Conservation (phyloP, 2,113 vertebrate species). For the Callopanchax toddi region DNA sequence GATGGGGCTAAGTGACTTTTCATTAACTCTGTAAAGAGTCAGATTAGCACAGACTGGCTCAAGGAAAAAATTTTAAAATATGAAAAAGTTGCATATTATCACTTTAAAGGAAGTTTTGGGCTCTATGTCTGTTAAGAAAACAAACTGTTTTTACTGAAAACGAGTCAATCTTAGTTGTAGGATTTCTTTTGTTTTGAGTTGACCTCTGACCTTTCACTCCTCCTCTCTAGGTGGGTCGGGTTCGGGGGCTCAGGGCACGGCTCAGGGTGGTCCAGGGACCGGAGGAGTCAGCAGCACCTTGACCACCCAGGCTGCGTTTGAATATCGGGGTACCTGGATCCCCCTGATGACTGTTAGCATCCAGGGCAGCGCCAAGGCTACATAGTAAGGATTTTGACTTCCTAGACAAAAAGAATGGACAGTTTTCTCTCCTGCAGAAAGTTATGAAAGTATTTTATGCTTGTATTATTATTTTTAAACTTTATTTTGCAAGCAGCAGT, state of each 20-base stretch:
- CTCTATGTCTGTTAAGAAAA: not conserved
- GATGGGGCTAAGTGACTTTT: too few relatives aligned
- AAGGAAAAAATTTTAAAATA: too few relatives aligned
- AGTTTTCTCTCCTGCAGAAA: too few relatives aligned
- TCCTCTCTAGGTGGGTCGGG: conserved; percentile 70
- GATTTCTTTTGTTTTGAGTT: not conserved
- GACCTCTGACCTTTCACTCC: not conserved
- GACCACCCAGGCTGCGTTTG: conserved; percentile 93
- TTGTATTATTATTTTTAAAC: not conserved
- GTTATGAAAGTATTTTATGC: not conserved
- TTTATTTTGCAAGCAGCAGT: not conserved
- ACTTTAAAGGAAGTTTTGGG: too few relatives aligned
- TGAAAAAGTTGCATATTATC: too few relatives aligned
- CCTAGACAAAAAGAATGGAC: not conserved
- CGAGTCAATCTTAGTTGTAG: too few relatives aligned
- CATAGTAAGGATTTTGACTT: conserved; percentile 87
- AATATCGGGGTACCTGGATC: conserved; percentile 98
- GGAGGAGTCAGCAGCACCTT: conserved; percentile 83
- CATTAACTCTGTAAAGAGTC: too few relatives aligned
- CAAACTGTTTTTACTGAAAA: not conserved
- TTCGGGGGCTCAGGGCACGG: conserved; percentile 78
- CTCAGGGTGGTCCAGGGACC: conserved; percentile 83
- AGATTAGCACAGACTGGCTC: too few relatives aligned
- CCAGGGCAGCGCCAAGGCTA: conserved; percentile 97
- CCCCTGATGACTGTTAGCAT: conserved; percentile 93